Evolutionary conservation across 2,797 vertebrate species (phyloP), one percentile per base, ranked within the genome.

Genomic region (Synaphobranchus kaupii): DNA sequence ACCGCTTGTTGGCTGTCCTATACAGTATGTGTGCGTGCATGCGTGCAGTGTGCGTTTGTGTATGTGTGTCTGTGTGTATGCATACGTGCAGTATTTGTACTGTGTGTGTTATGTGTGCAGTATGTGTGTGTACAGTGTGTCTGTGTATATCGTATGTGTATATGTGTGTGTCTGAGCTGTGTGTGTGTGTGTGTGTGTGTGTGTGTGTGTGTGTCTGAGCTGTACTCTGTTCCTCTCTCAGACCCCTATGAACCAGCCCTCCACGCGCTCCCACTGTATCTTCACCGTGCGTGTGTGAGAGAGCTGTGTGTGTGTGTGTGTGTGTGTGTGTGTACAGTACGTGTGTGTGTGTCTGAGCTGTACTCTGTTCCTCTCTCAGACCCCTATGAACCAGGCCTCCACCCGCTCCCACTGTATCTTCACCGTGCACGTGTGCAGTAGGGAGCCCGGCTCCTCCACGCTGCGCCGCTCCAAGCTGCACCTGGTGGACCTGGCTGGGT

Each of bases 401-500:
- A 98, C 98, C 0, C 97, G 99, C 15, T 99, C 99, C 82, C 98
- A 99, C 93, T 99, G 98, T 89, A 97, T 99, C 92, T 99, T 99
- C 93, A 99, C 98, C 0, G 91, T 99, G 92, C 97, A 99, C 90
- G 88, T 99, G 91, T 97, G 97, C 87, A 96, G 97, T 88, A 97
- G 97, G 25, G 97, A 98, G 84, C 97, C 97, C 0, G 98, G 98
- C 78, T 98, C 97, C 10, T 95, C 96, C 86, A 97, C 93, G 0
- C 39, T 99, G 85, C 94, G 93, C 0, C 96, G 91, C 7, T 98
- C 99, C 89, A 99, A 99, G 89, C 93, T 99, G 85, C 98, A 99
- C 90, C 94, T 99, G 87, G 99, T 99, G 86, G 99, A 99, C 90
- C 94, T 99, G 91, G 98, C 99, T 4, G 99, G 98, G 9, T 99